Conservation (phyloP, 2,797 vertebrate genomes). For the Trematomus bernacchii region DNA sequence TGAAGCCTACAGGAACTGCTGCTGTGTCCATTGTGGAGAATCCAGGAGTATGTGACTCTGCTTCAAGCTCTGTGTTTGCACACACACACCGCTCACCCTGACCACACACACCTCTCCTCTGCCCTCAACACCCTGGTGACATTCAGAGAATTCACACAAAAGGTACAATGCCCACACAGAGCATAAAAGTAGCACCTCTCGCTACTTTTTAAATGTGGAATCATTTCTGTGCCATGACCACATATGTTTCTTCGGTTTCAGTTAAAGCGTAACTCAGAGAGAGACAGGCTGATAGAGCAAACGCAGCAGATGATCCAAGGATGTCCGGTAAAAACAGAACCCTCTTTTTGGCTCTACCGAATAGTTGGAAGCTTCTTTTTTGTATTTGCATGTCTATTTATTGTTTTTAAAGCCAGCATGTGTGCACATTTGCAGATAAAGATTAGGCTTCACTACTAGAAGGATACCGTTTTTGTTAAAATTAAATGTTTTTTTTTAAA, state of each 20-base stretch:
- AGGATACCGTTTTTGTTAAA: too few species aligned
- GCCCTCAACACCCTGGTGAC: conserved; percentile 80
- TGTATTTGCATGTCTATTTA: too few species aligned
- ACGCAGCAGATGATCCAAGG: conserved; percentile 84
- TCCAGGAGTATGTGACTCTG: conserved; percentile 88
- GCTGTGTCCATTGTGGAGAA: conserved; percentile 84
- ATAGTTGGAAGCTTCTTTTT: too few species aligned
- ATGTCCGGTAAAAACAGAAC: conserved; percentile 84
- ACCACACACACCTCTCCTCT: conserved; percentile 79
- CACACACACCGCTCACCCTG: conserved; percentile 82
- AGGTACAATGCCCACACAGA: conserved; percentile 75
- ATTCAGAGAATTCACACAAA: conserved; percentile 81
- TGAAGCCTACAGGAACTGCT: conserved; percentile 90
- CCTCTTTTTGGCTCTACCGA: background rate
- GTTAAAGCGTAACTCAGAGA: conserved; percentile 82
- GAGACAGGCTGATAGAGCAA: conserved; percentile 81
- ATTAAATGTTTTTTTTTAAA: too few species aligned
- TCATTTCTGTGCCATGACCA: background rate
- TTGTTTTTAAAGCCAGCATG: too few species aligned
- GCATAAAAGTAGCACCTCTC: too few species aligned
- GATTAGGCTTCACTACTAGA: too few species aligned
- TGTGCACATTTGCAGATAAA: too few species aligned
- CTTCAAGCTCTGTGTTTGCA: conserved; percentile 86
- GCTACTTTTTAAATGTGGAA: too few species aligned
- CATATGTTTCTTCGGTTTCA: conserved; percentile 58